phyloP scores from a whole-genome alignment of 2,113 vertebrate genomes.

The Micronisus gabar region DNA sequence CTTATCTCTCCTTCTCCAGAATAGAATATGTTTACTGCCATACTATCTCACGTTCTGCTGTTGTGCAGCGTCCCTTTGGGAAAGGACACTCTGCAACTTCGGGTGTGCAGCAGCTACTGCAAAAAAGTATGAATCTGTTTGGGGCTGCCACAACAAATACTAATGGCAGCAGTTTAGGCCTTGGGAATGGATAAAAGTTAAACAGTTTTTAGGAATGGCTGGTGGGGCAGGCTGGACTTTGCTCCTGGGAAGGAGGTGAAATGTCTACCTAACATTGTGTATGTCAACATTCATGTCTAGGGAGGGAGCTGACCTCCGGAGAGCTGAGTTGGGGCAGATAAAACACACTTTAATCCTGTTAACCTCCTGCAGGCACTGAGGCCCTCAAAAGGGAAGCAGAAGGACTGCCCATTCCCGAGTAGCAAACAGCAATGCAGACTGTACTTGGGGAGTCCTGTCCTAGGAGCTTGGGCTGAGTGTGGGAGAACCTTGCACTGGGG shows the following conservation, averaged over 20 bases:
- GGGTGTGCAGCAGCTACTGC: background rate
- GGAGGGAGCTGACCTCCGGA: background rate
- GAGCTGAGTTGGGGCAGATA: background rate
- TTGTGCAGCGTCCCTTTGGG: background rate
- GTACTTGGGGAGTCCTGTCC: background rate
- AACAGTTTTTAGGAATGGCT: background rate
- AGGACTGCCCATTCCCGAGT: background rate
- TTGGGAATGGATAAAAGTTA: background rate
- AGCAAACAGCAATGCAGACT: background rate
- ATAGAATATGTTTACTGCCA: background rate
- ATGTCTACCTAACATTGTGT: background rate
- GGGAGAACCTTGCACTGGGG: background rate
- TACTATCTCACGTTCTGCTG: background rate
- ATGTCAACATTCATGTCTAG: slow-evolving; percentile 5
- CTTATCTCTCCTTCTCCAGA: background rate
- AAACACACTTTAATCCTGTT: background rate
- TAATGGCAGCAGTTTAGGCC: background rate
- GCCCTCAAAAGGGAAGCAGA: background rate
- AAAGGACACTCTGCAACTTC: background rate
- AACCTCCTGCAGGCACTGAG: background rate
- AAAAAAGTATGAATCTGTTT: background rate
- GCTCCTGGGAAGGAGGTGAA: background rate
- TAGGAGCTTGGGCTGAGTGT: background rate
- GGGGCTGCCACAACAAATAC: background rate
- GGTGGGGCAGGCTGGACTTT: slow-evolving; percentile 4